Evolutionary conservation across 2,888 invertebrate genomes (phyloP), one percentile per base, ranked within the genome.

Genomic region (Ochropacha duplaris): DNA sequence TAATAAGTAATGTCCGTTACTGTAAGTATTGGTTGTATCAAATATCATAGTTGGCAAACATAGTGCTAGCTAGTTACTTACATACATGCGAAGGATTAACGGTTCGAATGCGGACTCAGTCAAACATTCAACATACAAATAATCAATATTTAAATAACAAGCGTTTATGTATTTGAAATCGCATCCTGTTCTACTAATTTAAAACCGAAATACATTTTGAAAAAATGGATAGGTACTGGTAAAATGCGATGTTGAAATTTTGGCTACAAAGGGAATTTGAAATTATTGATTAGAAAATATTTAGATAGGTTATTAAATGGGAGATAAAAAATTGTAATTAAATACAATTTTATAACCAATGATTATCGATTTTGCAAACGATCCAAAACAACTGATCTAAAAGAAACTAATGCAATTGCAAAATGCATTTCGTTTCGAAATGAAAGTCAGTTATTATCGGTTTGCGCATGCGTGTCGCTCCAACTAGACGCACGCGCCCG

Each of bases 11-110:
- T 61, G 31, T 39, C 72, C 72, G 76, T 76, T 78, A 76, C 62
- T 50, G 59, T 79, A 81, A 82, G 70, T 79, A 75, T 75, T 71
- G 72, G 79, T 78, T 76, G 67, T 76, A 75, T 77, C 73, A 74
- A 78, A 78, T 77, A 71, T 75, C 76, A 69, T 65, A 67, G 66
- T 68, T 58, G 44, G 65, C 66, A 70, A 66, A 73, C 58, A 70
- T 55, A 52, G 57, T 44, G 44, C n/a, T 44, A 16, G 55, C 63
- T 52, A 58, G 55, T 24, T 24, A 66, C 60, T 62, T 56, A 61
- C 67, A 58, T 64, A 65, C 69, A 74, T 69, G 64, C 65, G 57
- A 67, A 61, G 50, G 54, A 54, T 57, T 78, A 79, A 76, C 79
- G 74, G 78, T 68, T 44, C 39, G 51, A 61, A 57, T 66, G 54